A percentile compares a stretch with the other conserved stretches of the same genome.
These are phyloP conservation scores for Meteorus cinctellus DNA, from an alignment of 2,888 invertebrate genomes.

Conservation along the genomic window DNA sequence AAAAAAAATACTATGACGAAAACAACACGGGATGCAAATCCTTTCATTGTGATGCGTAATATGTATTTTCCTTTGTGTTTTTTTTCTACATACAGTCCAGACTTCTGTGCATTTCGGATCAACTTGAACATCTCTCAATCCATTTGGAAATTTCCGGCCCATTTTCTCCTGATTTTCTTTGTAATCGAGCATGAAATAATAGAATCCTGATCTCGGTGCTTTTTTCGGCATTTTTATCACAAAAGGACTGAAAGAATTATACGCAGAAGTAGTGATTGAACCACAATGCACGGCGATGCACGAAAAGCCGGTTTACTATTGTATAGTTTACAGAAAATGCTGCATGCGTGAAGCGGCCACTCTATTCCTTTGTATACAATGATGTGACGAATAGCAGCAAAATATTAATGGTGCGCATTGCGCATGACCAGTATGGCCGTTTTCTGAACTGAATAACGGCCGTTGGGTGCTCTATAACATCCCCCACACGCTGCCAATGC, in stretches of 20 bases:
- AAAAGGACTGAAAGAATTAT: neutral
- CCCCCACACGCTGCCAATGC: too few species aligned
- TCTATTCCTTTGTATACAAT: too few species aligned
- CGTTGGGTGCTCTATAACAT: too few species aligned
- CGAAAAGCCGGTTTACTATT: too few species aligned
- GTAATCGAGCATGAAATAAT: slow-evolving; percentile 68
- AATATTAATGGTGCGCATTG: too few species aligned
- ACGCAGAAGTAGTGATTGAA: neutral
- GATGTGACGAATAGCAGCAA: too few species aligned
- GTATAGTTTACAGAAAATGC: too few species aligned
- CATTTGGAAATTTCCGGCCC: slow-evolving; percentile 59
- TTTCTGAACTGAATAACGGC: too few species aligned
- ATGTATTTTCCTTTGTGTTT: neutral
- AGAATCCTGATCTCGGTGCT: slow-evolving; percentile 64
- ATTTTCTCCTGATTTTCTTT: slow-evolving; percentile 56
- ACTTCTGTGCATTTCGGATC: slow-evolving; percentile 55
- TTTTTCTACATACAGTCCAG: slow-evolving; percentile 63
- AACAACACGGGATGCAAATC: neutral
- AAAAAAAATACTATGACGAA: neutral
- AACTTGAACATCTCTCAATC: slow-evolving; percentile 60
- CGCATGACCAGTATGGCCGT: too few species aligned
- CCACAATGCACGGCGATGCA: too few species aligned
- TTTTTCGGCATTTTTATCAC: slow-evolving; percentile 54
- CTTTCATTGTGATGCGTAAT: neutral
- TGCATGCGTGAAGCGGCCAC: too few species aligned